Evolutionary conservation across 2,797 vertebrate species (phyloP).

Genomic region (Poliocrania exsul): DNA sequence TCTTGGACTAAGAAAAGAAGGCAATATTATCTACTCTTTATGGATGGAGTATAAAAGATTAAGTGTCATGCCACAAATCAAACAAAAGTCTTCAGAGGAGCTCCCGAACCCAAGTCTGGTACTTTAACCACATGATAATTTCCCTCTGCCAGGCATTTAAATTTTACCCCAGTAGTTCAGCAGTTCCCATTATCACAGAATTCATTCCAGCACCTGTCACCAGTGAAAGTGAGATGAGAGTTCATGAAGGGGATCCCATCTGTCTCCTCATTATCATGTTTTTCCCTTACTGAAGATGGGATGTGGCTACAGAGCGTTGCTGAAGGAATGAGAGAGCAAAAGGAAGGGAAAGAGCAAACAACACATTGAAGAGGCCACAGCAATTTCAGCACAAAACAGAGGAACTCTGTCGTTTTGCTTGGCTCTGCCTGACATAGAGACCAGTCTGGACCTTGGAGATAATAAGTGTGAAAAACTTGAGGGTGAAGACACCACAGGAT

Average conservation of each 20-base stretch:
- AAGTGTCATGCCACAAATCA: slow-evolving; percentile 15
- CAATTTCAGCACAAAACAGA: not conserved
- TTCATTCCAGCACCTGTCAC: slow-evolving; percentile 7
- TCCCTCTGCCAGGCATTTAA: slow-evolving; percentile 23
- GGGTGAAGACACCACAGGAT: not conserved
- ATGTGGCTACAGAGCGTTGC: not conserved
- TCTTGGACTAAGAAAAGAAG: not conserved
- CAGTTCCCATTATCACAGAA: slow-evolving; percentile 33
- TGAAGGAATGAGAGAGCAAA: not conserved
- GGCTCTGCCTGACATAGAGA: not conserved
- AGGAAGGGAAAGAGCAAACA: not conserved
- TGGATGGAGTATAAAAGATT: slow-evolving; percentile 24
- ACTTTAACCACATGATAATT: not conserved
- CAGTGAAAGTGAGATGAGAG: not conserved
- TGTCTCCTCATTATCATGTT: not conserved
- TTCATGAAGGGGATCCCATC: not conserved
- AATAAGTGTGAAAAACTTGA: not conserved
- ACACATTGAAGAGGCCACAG: not conserved
- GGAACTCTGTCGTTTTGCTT: not conserved
- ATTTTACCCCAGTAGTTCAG: slow-evolving; percentile 8
- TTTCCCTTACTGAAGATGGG: not conserved
- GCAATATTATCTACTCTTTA: slow-evolving; percentile 6
- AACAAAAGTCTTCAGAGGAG: not conserved
- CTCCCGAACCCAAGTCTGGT: not conserved
- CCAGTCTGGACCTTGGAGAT: not conserved